These are phyloP conservation scores for Macaca mulatta DNA, from an alignment of 2,113 vertebrate genomes.

Conservation along the genomic window DNA sequence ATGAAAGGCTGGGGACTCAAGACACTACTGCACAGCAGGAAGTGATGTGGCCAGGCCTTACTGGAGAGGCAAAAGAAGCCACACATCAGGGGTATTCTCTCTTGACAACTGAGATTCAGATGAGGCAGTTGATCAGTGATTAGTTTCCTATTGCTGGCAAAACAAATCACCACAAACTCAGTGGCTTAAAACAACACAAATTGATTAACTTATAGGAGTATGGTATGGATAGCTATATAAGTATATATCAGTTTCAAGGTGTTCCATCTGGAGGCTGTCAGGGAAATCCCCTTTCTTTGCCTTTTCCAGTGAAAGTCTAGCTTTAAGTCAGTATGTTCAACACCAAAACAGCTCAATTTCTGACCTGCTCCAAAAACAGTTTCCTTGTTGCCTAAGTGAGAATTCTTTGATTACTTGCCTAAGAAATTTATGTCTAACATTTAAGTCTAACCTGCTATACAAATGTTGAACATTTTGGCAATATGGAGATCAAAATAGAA, in stretches of 20 bases:
- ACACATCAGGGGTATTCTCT: rapidly evolving
- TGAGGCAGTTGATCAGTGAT: background rate
- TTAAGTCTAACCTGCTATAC: background rate
- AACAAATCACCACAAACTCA: background rate
- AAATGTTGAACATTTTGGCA: background rate
- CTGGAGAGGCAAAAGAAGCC: background rate
- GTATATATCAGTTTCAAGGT: background rate
- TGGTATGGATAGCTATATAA: background rate
- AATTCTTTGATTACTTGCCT: background rate
- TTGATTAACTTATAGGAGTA: background rate
- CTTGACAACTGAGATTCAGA: background rate
- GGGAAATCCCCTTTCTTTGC: background rate
- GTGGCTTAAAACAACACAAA: background rate
- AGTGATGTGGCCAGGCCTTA: background rate
- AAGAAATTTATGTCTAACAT: background rate
- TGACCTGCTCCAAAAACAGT: background rate
- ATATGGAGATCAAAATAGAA: background rate
- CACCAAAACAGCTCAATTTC: background rate
- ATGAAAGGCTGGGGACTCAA: background rate
- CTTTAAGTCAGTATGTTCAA: background rate
- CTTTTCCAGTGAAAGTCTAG: background rate
- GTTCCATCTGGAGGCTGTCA: background rate
- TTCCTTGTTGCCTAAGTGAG: background rate
- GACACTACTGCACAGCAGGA: background rate
- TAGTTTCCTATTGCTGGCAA: background rate